Evolutionary conservation across 2,888 invertebrate species (phyloP).

Genomic region (Schizotus pectinicornis): DNA sequence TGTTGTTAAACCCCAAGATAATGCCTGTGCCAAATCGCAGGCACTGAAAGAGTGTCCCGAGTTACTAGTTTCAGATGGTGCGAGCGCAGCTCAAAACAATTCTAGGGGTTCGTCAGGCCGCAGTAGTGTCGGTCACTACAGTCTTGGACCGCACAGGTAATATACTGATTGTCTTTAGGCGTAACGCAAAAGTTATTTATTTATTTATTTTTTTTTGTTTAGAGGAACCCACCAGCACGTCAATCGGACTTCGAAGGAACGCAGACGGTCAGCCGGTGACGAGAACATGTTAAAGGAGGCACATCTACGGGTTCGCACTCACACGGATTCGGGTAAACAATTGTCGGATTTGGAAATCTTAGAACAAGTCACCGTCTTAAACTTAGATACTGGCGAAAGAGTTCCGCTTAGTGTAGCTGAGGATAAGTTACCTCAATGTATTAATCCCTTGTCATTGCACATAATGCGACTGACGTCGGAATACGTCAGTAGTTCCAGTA

Average conservation of each 20-base stretch:
- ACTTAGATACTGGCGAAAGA: constrained; percentile 86
- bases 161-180: not conserved
- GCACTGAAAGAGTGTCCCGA: constrained; percentile 38
- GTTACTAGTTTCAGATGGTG: constrained; percentile 12
- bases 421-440: constrained; percentile 88
- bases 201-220: constrained; percentile 17
- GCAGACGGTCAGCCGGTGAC: constrained; percentile 85
- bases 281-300: constrained; percentile 74
- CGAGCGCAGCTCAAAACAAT: constrained; percentile 30
- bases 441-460: constrained; percentile 93
- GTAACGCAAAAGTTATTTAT: constrained; percentile 1
- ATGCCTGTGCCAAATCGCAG: constrained; percentile 70
- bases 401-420: constrained; percentile 95
- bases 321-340: constrained; percentile 86
- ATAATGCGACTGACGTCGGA: constrained; percentile 93
- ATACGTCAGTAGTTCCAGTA: constrained; percentile 73
- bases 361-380: constrained; percentile 81
- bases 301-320: constrained; percentile 77
- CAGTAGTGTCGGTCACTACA: constrained; percentile 57
- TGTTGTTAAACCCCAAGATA: constrained; percentile 70
- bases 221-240: constrained; percentile 48
- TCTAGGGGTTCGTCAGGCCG: constrained; percentile 62
- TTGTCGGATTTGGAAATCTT: constrained; percentile 92
- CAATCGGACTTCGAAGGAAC: constrained; percentile 59
- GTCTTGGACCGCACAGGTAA: constrained; percentile 56